Evolutionary conservation across 2,113 vertebrate genomes (phyloP).

Genomic region (Potamarius usumacintae): DNA sequence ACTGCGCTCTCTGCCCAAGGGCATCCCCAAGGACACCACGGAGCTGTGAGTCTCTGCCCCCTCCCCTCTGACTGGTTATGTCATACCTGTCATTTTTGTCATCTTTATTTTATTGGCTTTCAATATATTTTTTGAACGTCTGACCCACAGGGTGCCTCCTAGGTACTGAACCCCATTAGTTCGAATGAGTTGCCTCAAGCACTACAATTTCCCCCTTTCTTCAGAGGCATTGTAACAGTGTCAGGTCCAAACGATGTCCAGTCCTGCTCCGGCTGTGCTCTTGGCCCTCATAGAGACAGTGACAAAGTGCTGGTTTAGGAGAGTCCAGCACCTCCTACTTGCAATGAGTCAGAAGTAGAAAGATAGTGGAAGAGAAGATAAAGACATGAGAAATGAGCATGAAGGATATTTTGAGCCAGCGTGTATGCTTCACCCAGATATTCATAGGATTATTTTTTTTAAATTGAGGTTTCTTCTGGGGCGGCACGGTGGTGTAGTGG

Average conservation of each 20-base stretch:
- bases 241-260: conserved; percentile 20
- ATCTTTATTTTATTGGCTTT: conserved; percentile 5
- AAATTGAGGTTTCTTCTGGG: neutral
- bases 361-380: neutral
- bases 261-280: neutral
- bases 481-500: too few relatives aligned
- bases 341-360: neutral
- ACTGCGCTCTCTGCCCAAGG: conserved; percentile 84
- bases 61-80: neutral
- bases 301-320: conserved; percentile 11
- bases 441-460: neutral
- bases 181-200: neutral
- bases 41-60: conserved; percentile 85
- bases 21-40: conserved; percentile 93
- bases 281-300: neutral
- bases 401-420: neutral
- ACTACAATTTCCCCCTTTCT: conserved; percentile 12
- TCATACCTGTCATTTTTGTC: neutral
- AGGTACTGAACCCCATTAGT: neutral
- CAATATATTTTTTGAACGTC: neutral
- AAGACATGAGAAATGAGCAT: neutral
- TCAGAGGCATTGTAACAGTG: neutral
- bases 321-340: neutral
- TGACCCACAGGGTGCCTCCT: neutral
- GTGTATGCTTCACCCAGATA: neutral